Conservation (phyloP, 1,140 invertebrate species). For the Bombus turneri region DNA sequence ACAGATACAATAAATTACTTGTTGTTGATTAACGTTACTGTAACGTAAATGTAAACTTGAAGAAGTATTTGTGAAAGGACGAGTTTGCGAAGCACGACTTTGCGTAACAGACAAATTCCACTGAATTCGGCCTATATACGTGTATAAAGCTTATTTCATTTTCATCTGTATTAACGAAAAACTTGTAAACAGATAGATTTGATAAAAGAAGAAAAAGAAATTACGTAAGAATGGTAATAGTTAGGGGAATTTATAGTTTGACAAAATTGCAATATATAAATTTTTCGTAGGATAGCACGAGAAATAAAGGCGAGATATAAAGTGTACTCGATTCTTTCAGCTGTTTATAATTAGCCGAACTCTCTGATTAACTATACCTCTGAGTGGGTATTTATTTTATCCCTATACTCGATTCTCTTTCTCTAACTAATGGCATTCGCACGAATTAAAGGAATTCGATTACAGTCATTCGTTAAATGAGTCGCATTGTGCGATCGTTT, state of each 20-base stretch:
- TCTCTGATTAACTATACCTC: neutral
- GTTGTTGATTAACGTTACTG: neutral
- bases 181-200: neutral
- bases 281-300: neutral
- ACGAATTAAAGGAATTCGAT: slow-evolving; percentile 14
- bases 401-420: neutral
- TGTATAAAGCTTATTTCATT: neutral
- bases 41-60: neutral
- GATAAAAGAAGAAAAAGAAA: too few relatives aligned
- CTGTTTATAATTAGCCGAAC: neutral
- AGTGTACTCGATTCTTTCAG: neutral
- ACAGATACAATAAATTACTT: neutral
- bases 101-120: neutral
- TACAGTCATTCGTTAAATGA: slow-evolving; percentile 2
- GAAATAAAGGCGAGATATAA: neutral
- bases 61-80: neutral
- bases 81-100: neutral
- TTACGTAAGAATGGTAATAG: too few relatives aligned
- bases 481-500: slow-evolving; percentile 20
- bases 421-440: neutral
- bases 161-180: neutral
- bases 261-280: neutral
- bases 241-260: neutral
- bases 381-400: neutral
- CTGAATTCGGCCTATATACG: neutral